Base-by-base conservation (phyloP, 2,797 vertebrate species). In the Lerista edwardsae region DNA sequence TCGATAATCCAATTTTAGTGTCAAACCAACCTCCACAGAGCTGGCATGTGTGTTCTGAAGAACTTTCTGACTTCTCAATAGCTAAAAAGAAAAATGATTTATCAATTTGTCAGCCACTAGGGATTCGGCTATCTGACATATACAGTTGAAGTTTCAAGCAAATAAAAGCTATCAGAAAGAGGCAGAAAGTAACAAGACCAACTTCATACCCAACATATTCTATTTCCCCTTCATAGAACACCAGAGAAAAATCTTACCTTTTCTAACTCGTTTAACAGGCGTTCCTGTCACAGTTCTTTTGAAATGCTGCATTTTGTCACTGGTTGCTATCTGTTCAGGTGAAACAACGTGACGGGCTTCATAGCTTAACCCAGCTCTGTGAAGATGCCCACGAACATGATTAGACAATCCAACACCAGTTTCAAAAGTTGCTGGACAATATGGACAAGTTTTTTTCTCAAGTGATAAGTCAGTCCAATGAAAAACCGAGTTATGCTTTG, bases 401-500 rank as follows among this genome's bases (percentile, higher is more conserved):
- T 99, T 99, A 90, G 98, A 99, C 92, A 99, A 96, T 77, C 98
- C 98, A 92, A 99, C 98, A 91, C 98, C 98, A 6, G 98, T 99
- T 95, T 99, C 98, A 95, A 99, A 99, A 74, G 97, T 95, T 88
- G 98, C 98, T 75, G 98, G 98, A 94, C 98, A 98, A 87, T 98
- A 98, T 0, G 98, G 97, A 88, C 98, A 98, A 0, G 95, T 96
- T 92, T 97, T 98, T 90, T 96, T 97, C 90, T 98, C 97, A 41
- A 96, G 95, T 23, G 98, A 97, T 82, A 97, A 93, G 88, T 97
- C 96, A 84, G 95, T 96, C 95, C 96, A 95, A 72, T 97, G 97
- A 86, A 97, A 97, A 86, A 97, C 96, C 55, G 95, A 96, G 90
- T 92, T 94, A 94, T 97, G 93, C 86, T 97, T 95, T 90, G 96